These are phyloP conservation scores for Volucella bombylans DNA, from an alignment of 2,888 invertebrate genomes.

Conservation along the genomic window DNA sequence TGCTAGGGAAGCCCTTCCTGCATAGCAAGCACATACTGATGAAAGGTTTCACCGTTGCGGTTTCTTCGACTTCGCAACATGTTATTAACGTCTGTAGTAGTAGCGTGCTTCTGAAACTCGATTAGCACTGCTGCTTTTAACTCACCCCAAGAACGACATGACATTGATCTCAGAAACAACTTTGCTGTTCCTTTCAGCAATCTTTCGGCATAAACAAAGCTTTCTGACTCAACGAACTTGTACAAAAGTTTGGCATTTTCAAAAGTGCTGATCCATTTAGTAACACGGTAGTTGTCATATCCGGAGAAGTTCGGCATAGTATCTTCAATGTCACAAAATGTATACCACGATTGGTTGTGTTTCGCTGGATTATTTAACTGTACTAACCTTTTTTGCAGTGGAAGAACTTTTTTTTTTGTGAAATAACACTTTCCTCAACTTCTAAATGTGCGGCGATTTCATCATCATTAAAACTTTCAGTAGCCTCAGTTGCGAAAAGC, in stretches of 20 bases:
- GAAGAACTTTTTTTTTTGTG: background rate
- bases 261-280: conserved; percentile 33
- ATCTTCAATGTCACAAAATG: conserved; percentile 36
- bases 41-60: too few species aligned
- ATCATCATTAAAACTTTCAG: background rate
- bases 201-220: background rate
- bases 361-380: conserved; percentile 14
- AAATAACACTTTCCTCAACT: conserved; percentile 17
- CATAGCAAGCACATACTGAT: too few species aligned
- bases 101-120: too few species aligned
- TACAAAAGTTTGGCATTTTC: conserved; percentile 18
- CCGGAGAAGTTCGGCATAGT: conserved; percentile 20
- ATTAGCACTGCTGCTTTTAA: too few species aligned
- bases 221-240: conserved; percentile 26
- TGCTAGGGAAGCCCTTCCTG: too few species aligned
- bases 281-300: conserved; percentile 20
- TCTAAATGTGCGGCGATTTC: background rate
- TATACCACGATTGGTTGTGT: conserved; percentile 13
- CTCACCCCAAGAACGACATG: too few species aligned
- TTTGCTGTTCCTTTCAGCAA: too few species aligned
- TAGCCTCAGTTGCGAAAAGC: conserved; percentile 6
- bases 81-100: too few species aligned
- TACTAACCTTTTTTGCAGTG: background rate
- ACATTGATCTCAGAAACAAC: too few species aligned
- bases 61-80: too few species aligned